These are phyloP conservation scores for Glyphotaelius pellucidus DNA, from an alignment of 2,888 invertebrate species.

Conservation along the genomic window DNA sequence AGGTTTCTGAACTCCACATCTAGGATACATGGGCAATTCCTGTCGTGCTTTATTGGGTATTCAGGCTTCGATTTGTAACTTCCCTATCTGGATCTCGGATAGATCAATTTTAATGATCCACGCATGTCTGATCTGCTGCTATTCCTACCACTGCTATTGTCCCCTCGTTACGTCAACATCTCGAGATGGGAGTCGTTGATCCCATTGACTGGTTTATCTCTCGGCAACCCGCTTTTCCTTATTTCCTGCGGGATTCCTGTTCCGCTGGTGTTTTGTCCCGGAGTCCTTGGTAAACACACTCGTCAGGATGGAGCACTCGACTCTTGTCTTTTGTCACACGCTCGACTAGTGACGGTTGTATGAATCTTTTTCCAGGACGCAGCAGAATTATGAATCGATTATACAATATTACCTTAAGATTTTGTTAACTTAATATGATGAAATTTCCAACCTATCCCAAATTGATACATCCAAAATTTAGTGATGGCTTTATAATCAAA, in stretches of 20 bases:
- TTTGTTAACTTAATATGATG: too few species aligned
- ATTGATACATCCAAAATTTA: background rate
- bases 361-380: background rate
- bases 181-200: background rate
- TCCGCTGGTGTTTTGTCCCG: conserved; percentile 5
- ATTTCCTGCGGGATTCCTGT: conserved; percentile 16
- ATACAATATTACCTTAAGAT: background rate
- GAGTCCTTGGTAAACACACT: conserved; percentile 12
- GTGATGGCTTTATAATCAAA: background rate
- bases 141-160: background rate
- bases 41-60: background rate
- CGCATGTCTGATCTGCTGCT: background rate
- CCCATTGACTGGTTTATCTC: conserved; percentile 24
- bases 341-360: background rate
- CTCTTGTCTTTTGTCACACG: background rate
- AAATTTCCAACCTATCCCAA: background rate
- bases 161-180: conserved; percentile 16
- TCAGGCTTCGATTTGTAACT: background rate
- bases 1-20: background rate
- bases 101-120: background rate
- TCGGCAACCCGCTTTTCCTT: conserved; percentile 12
- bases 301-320: background rate
- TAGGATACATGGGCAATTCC: background rate
- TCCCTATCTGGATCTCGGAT: background rate
- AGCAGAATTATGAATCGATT: background rate